These are phyloP conservation scores for Crotalus viridis DNA, from an alignment of 2,113 vertebrate species.

Conservation along the genomic window DNA sequence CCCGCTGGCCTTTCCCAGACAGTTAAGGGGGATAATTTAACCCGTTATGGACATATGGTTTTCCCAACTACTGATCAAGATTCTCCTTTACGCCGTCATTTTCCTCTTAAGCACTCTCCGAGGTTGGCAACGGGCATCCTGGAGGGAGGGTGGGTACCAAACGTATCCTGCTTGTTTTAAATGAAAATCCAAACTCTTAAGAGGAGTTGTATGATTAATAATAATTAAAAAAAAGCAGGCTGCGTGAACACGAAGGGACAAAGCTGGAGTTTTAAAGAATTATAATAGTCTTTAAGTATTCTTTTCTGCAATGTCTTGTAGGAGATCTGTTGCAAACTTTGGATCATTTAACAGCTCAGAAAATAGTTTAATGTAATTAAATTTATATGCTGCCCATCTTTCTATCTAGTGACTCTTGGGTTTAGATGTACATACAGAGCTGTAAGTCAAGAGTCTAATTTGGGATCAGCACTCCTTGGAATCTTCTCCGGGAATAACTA, in stretches of 20 bases:
- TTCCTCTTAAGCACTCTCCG: background rate
- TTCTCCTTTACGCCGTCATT: background rate
- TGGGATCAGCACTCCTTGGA: background rate
- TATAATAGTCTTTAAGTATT: background rate
- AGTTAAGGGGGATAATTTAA: background rate
- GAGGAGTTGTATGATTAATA: background rate
- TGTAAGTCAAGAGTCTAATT: background rate
- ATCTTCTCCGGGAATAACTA: background rate
- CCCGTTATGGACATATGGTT: background rate
- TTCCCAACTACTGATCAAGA: background rate
- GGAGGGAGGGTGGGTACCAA: background rate
- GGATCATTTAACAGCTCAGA: background rate
- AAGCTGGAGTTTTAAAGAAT: background rate
- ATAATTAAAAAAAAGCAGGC: background rate
- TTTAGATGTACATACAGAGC: background rate
- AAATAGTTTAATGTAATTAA: background rate
- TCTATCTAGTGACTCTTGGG: background rate
- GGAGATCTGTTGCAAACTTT: background rate
- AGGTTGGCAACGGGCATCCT: background rate
- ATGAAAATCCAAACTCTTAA: background rate
- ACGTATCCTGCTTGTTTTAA: background rate
- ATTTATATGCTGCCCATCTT: background rate
- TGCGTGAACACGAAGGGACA: background rate
- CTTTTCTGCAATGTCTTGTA: background rate
- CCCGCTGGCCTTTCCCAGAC: background rate